Conservation (phyloP, 2,113 vertebrate species). For the Actinemys pallida region DNA sequence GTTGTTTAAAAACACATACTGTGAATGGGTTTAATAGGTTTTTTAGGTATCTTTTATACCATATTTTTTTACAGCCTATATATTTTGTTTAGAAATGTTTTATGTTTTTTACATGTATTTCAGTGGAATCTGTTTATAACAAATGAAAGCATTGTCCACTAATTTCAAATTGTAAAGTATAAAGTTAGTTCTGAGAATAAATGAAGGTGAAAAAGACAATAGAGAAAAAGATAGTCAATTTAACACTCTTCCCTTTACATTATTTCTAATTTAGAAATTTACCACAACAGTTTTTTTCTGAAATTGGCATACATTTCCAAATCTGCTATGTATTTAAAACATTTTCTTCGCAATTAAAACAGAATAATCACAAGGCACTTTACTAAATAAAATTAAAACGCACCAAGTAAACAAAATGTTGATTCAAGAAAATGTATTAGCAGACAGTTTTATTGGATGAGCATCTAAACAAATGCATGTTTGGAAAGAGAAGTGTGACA, state of each 20-base stretch:
- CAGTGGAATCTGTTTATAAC: slow-evolving; percentile 64
- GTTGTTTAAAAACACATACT: slow-evolving; percentile 81
- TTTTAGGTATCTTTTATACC: slow-evolving; percentile 77
- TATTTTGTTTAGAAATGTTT: slow-evolving; percentile 72
- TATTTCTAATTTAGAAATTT: slow-evolving; percentile 51
- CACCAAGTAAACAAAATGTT: slow-evolving; percentile 36
- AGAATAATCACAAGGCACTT: slow-evolving; percentile 62
- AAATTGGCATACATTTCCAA: slow-evolving; percentile 31
- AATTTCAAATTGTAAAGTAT: slow-evolving; percentile 54
- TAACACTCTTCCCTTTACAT: not conserved
- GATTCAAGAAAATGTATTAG: slow-evolving; percentile 18
- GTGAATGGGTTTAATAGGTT: slow-evolving; percentile 77
- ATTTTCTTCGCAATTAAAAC: not conserved
- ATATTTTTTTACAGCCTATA: slow-evolving; percentile 72
- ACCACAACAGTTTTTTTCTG: not conserved
- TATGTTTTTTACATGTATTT: slow-evolving; percentile 72
- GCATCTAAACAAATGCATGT: slow-evolving; percentile 60
- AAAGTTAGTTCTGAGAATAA: slow-evolving; percentile 52
- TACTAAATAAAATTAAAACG: slow-evolving; percentile 39
- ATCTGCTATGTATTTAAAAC: not conserved
- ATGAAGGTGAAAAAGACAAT: slow-evolving; percentile 23
- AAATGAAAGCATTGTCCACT: slow-evolving; percentile 64
- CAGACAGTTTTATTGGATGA: slow-evolving; percentile 35
- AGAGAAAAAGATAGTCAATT: slow-evolving; percentile 35
- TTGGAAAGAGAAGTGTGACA: slow-evolving; percentile 62